Conservation (phyloP, 2,888 invertebrate species). For the Branchellion lobata region DNA sequence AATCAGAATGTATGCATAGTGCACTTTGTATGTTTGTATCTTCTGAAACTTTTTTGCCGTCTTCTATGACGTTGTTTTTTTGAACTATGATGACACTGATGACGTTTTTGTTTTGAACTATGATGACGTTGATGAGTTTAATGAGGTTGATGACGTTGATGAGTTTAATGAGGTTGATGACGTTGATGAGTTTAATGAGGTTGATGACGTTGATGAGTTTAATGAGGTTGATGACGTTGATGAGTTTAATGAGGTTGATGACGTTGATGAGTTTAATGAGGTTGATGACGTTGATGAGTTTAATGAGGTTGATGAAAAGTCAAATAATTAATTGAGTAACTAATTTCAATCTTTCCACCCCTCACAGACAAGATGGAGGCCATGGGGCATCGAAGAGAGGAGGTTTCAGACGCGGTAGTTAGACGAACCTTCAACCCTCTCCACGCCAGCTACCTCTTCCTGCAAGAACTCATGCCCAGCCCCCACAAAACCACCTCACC, state of each 20-base stretch:
- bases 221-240: too few species aligned
- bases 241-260: too few species aligned
- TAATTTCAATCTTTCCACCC: not conserved
- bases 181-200: too few species aligned
- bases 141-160: too few species aligned
- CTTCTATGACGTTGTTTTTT: not conserved
- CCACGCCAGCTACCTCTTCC: not conserved
- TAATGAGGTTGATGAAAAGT: not conserved
- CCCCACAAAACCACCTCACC: not conserved
- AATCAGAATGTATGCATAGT: too few species aligned
- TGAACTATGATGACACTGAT: not conserved
- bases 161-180: too few species aligned
- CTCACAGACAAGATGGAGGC: not conserved
- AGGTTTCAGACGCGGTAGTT: not conserved
- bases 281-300: too few species aligned
- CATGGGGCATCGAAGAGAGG: not conserved
- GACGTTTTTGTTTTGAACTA: not conserved
- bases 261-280: too few species aligned
- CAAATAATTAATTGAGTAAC: not conserved
- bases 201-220: too few species aligned
- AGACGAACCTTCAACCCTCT: not conserved
- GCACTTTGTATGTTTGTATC: too few species aligned
- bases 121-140: too few species aligned
- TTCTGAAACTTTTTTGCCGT: too few species aligned
- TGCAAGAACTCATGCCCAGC: not conserved